Base-by-base conservation (phyloP, 2,113 vertebrate genomes). In the Diphyllodes magnificus region DNA sequence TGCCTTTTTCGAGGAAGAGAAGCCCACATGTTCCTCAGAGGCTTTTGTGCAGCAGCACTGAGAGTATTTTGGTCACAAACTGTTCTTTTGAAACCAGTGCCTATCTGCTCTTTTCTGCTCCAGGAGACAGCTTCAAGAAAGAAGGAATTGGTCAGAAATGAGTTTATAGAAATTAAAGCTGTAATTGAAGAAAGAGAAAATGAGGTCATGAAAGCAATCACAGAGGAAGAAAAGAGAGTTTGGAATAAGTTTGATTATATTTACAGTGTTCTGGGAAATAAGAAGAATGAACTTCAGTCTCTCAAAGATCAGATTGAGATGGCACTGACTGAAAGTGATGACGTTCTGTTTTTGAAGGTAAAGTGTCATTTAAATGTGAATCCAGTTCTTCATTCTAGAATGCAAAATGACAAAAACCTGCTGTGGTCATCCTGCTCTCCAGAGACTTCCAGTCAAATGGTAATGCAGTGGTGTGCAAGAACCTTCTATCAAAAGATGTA, bases 301-400 rank as follows among this genome's bases (percentile, higher is more conserved):
- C 85, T 98, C 50, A 98, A 94, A 93, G 98, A 97, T 9, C 95
- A 98, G n/a, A 95, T 99, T 76, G 96, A 98, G 83, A 90, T 81
- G 53, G 92, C 97, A 56, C 97, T 99, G 95, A 84, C 76, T 19
- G 97, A 98, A 91, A 91, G 59, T 5, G 98, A 98, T 2, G 98
- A 98, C 2, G 33, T 98, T 39, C 84, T 97, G n/a, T 99, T 99
- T 96, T 97, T 99, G 47, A 98, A 99, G 99, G 99, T 99, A 94
- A 94, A 96, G 35, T 3, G 4, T 56, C 40, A 49, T 70, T 78
- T 69, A 69, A 49, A 64, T 33, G 33, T 2, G 4, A 86, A 79
- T 75, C 30, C 13, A 44, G 0, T 80, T 83, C 45, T 85, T 90
- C 7, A 1, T 31, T 65, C 61, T 72, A 72, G 53, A 82, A 57